Evolutionary conservation across 2,888 invertebrate species (phyloP), one percentile per base, ranked within the genome.

Genomic region (Chymomyza amoena): DNA sequence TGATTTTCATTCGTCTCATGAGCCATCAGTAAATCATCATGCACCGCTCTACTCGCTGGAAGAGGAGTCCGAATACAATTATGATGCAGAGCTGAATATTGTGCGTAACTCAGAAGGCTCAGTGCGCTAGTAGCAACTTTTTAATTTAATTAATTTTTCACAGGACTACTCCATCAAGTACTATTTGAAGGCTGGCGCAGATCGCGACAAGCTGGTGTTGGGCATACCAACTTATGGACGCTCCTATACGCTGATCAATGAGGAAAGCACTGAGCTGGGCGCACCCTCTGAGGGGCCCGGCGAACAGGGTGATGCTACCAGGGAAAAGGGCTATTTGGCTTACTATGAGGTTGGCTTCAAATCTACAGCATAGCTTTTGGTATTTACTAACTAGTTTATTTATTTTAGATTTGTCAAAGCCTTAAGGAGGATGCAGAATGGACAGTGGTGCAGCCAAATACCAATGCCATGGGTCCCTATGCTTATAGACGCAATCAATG

Each of bases 1-100:
- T 91, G 98, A 98, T 91, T 98, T 97, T 91, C 97, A 98, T 91
- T 97, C 97, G 0, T 96, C 97, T 0, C 97, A 96, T 90, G 97
- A 98, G 89, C 97, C 97, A 0, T 95, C 96, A 0, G 97, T 96
- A 6, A 97, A 97, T 92, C 98, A 98, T 90, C 98, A 98, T 92
- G 95, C 97, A 0, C 97, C 98, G 0, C 93, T 98, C 9, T 96
- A 94, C 90, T 94, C 97, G 0, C 91, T 96, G 5, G 95, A 95
- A 88, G 96, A 96, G 86, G 91, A 91, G 36, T 97, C 96, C 84
- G 97, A 97, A 88, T 97, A 97, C 91, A 97, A 97, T 91, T 97
- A 95, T 77, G 97, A 97, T 88, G 94, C 94, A 50, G 96, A 97
- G 89, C 93, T 98, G 32, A 97, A 97, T 89, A 97, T 97, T 90